Conservation (phyloP, 2,888 invertebrate genomes). For the Leptopilina myrica region DNA sequence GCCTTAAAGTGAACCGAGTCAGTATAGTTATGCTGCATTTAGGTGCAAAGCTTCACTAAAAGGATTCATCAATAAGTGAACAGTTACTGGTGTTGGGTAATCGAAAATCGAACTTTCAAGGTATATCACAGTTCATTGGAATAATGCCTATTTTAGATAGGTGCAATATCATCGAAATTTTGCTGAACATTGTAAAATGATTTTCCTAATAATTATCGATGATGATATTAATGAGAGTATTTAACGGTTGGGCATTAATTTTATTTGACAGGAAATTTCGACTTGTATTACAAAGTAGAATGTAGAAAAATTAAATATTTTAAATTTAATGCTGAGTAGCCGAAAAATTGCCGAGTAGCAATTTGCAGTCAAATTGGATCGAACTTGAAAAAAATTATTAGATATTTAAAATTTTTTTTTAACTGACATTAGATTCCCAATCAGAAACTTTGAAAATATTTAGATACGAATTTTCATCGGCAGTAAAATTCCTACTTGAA, state of each 20-base stretch:
- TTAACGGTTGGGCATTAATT: background rate
- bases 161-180: background rate
- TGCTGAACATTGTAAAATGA: background rate
- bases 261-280: no score
- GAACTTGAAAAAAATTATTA: no score
- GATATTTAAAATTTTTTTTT: no score
- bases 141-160: background rate
- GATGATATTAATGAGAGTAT: background rate
- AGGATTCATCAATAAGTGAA: conserved; percentile 1
- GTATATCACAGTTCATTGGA: conserved; percentile 2
- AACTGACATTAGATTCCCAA: no score
- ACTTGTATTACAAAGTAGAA: no score
- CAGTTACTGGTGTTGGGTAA: conserved; percentile 2
- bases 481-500: no score
- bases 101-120: conserved; percentile 16
- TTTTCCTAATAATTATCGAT: background rate
- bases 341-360: no score
- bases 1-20: background rate
- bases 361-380: no score
- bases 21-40: background rate
- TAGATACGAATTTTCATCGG: no score
- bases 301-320: no score
- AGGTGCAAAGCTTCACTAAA: conserved; percentile 6
- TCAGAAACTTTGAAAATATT: no score
- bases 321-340: no score